Evolutionary conservation across 2,888 invertebrate species (phyloP), one percentile per base, ranked within the genome.

Genomic region (Palloptera scutellata): DNA sequence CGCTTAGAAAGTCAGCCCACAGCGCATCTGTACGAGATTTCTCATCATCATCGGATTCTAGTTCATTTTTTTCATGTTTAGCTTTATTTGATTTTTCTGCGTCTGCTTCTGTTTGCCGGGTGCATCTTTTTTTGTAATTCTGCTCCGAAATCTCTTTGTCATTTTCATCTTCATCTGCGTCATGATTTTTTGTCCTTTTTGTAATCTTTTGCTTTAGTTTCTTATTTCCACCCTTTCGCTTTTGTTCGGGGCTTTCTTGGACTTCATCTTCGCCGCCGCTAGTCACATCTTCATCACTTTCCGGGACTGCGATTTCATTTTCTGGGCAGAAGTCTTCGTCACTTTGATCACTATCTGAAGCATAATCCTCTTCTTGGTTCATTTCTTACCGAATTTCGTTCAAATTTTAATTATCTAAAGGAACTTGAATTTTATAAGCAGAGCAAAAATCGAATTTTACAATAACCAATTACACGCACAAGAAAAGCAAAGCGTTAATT

Each of bases 261-360:
- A 6, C 30, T 30, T 30, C 30, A 9, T 69, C 66, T 9, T 74
- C 71, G 52, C 72, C 73, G 61, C 30, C 30, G 30, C 73, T 73
- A 0, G 70, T 71, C 58, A 77, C 84, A 61, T 74, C 88, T 67
- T 86, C 88, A 67, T 86, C 88, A 48, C 88, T 30, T 30, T 2
- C 30, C 30, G 30, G 30, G 30, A 6, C 30, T 30, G 30, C 88
- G 71, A 86, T 88, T 62, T 71, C 69, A 61, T 79, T 78, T 72
- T 88, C 89, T 41, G 92, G 92, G 70, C 90, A 87, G 80, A 91
- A 94, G 79, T 94, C 93, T 73, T 92, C 92, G 81, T 94, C 94
- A 81, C 92, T 93, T 72, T 88, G 86, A 76, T 93, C 93, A 73
- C 91, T 91, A 65, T 89, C 91, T 13, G 91, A 91, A 1, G 85